Base-by-base conservation (phyloP, 2,797 vertebrate species). In the Alcedo atthis region DNA sequence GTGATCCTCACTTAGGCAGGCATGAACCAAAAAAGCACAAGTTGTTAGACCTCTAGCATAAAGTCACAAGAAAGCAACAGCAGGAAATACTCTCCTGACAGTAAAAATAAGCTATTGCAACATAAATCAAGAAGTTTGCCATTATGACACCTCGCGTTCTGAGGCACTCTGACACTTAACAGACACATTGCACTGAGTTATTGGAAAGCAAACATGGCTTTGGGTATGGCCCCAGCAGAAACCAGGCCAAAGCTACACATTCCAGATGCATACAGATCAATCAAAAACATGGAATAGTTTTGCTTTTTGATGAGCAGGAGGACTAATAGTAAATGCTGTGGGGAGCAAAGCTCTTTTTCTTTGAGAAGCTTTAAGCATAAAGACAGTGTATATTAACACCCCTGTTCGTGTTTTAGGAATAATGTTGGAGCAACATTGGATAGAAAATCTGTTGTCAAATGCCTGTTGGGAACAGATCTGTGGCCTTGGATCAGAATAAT, bases 21-120 rank as follows among this genome's bases (percentile, higher is more conserved):
- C 94, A 93, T 94, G 85, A 93, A 96, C 91, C 90, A 90, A 96
- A 95, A 95, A 95, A 91, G 94, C 91, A 94, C 89, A 92, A 96
- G 75, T 92, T 92, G 81, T 87, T 66, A 95, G 89, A 94, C 90
- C 79, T 95, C 94, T 92, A 91, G 78, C 63, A 95, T 55, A 90
- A 90, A 90, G 92, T 93, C 93, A 90, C 89, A 91, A 90, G 90
- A 90, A 92, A 83, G 86, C 81, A 94, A 95, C 93, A 96, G 94
- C 91, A 93, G 94, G 93, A 94, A 92, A 90, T 73, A 87, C 87
- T 94, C 80, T 15, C 62, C 66, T 81, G 86, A 67, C 92, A 87
- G 90, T 59, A 92, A 93, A 93, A 96, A 95, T 78, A 95, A 96
- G 71, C 85, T 68, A 40, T 94, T 76, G 68, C 66, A 92, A 70